Percentiles rank a stretch among this genome's conserved stretches.
Evolutionary conservation across 1,140 invertebrate species (phyloP).

Genomic region (Orchesella cincta): DNA sequence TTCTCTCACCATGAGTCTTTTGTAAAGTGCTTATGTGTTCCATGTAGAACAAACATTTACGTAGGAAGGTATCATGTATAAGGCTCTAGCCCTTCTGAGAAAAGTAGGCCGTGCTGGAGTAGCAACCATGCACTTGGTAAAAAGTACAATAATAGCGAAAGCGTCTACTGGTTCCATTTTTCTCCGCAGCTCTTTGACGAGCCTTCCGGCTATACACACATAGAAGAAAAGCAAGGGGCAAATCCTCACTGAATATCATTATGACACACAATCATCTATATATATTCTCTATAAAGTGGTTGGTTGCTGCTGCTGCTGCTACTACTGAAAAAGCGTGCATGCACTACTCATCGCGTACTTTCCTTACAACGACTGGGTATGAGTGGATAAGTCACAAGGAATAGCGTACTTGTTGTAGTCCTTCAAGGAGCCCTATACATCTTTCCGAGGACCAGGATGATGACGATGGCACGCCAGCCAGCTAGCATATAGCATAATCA

Average conservation of each 20-base stretch:
- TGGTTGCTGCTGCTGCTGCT: too few relatives aligned
- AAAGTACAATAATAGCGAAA: background rate
- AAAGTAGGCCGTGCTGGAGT: background rate
- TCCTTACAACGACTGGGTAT: too few relatives aligned
- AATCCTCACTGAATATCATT: background rate
- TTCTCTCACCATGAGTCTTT: background rate
- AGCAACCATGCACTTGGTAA: too few relatives aligned
- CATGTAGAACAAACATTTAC: constrained; percentile 7
- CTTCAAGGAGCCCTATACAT: background rate
- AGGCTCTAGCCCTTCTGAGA: background rate
- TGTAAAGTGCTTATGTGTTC: background rate
- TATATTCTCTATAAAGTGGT: too few relatives aligned
- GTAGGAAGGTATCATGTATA: background rate
- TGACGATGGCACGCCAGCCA: too few relatives aligned
- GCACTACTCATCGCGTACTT: too few relatives aligned
- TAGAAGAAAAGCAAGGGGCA: background rate
- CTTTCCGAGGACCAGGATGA: background rate
- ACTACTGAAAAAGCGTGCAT: too few relatives aligned
- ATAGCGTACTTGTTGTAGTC: too few relatives aligned
- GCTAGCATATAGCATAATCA: too few relatives aligned
- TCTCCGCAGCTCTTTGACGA: background rate
- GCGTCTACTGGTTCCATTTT: background rate
- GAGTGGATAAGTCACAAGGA: too few relatives aligned
- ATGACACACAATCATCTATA: constrained; percentile 1
- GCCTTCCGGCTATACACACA: background rate